Evolutionary conservation across 2,113 vertebrate species (phyloP).

Genomic region (Stegostoma tigrinum): DNA sequence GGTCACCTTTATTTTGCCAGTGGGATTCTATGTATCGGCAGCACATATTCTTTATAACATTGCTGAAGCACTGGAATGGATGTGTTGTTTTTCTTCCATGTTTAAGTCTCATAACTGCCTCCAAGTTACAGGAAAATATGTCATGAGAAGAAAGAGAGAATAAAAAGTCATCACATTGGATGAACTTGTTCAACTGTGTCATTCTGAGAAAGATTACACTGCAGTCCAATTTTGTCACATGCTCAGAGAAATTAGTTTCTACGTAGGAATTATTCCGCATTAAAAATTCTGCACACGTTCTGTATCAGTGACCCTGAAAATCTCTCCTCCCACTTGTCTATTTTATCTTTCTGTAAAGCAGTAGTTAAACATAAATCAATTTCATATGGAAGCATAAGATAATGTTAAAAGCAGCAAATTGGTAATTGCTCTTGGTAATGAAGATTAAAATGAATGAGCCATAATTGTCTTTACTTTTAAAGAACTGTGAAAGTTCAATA

Average conservation of each 20-base stretch:
- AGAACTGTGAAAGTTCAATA: conserved; percentile 38
- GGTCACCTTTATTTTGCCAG: neutral
- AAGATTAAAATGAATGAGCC: conserved; percentile 37
- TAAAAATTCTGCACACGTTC: conserved; percentile 35
- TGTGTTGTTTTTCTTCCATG: neutral
- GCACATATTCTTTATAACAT: neutral
- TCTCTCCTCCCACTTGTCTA: conserved; percentile 37
- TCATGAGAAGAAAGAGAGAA: neutral
- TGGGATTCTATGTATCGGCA: neutral
- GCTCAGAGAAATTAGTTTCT: conserved; percentile 36
- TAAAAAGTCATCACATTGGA: neutral
- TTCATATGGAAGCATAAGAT: conserved; percentile 37
- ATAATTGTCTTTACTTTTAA: conserved; percentile 38
- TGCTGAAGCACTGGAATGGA: neutral
- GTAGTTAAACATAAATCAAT: conserved; percentile 37
- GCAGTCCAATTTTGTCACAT: conserved; percentile 31
- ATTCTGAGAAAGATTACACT: conserved; percentile 21
- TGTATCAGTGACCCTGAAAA: conserved; percentile 35
- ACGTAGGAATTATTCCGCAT: conserved; percentile 27
- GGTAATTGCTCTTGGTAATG: conserved; percentile 38
- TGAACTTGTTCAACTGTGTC: conserved; percentile 20
- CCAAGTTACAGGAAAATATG: neutral
- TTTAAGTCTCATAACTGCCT: neutral
- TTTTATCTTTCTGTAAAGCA: conserved; percentile 37
- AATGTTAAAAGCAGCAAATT: conserved; percentile 38